These are phyloP conservation scores for Enteromius fasciolatus DNA, from an alignment of 2,797 vertebrate genomes.

Conservation along the genomic window DNA sequence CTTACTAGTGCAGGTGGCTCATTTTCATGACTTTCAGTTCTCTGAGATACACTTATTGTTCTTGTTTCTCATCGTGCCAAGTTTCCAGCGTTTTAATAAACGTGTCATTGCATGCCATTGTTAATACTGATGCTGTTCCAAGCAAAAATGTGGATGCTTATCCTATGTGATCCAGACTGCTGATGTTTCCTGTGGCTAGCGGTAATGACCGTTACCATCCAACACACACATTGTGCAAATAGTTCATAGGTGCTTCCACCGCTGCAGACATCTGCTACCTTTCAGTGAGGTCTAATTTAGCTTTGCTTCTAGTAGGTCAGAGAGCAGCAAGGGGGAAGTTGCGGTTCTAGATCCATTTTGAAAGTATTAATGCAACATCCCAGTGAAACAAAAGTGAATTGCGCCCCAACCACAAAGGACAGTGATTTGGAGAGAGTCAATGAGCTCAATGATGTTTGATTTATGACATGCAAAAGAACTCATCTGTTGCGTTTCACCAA, in stretches of 20 bases:
- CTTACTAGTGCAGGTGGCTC: constrained; percentile 28
- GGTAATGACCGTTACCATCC: constrained; percentile 36
- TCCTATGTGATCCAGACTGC: not conserved
- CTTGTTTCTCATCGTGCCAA: constrained; percentile 10
- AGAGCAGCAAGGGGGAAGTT: constrained; percentile 35
- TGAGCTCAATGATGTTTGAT: constrained; percentile 73
- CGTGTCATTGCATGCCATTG: constrained; percentile 30
- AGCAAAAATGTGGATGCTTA: constrained; percentile 14
- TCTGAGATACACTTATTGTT: constrained; percentile 9
- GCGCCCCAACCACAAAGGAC: constrained; percentile 63
- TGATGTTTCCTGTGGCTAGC: constrained; percentile 32
- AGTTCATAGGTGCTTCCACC: constrained; percentile 41
- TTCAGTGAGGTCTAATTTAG: constrained; percentile 49
- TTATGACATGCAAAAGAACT: constrained; percentile 78
- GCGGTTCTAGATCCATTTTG: constrained; percentile 6
- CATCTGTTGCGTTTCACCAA: constrained; percentile 60
- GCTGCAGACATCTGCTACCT: constrained; percentile 50
- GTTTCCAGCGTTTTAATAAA: constrained; percentile 39
- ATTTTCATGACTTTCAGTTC: constrained; percentile 9
- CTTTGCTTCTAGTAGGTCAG: constrained; percentile 51
- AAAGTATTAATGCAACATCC: not conserved
- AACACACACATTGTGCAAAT: constrained; percentile 20
- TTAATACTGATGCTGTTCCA: constrained; percentile 35
- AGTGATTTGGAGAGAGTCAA: constrained; percentile 51
- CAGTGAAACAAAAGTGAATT: constrained; percentile 75